Evolutionary conservation across 2,113 vertebrate species (phyloP).

Genomic region (Tonatia bakeri): DNA sequence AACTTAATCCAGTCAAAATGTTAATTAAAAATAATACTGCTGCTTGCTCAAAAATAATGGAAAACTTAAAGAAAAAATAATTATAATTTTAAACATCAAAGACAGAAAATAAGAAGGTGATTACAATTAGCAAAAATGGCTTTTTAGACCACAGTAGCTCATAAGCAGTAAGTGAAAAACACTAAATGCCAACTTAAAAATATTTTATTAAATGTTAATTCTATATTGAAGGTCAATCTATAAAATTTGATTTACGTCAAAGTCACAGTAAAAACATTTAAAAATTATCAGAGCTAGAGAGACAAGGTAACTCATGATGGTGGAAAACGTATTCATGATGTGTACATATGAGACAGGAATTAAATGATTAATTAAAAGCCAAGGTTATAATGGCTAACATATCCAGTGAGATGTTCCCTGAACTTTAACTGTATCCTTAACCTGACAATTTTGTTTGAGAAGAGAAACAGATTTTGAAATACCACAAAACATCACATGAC

Average conservation of each 20-base stretch:
- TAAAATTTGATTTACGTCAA: not conserved
- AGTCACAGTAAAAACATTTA: not conserved
- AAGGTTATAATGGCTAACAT: not conserved
- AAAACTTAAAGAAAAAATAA: not conserved
- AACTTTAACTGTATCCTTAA: conserved; percentile 19
- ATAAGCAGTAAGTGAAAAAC: conserved; percentile 14
- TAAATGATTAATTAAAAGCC: not conserved
- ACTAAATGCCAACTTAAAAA: not conserved
- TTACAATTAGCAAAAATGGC: not conserved
- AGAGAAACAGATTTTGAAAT: conserved; percentile 11
- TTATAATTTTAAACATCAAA: conserved; percentile 16
- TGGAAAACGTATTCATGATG: not conserved
- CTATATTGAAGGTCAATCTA: not conserved
- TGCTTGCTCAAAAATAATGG: not conserved
- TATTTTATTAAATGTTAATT: not conserved
- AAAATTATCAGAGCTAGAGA: not conserved
- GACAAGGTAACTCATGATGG: not conserved
- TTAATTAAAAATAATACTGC: not conserved
- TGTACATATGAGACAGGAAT: not conserved
- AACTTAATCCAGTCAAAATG: not conserved
- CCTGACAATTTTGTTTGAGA: not conserved
- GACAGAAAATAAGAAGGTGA: not conserved
- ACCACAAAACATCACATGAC: not conserved
- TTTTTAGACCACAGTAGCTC: conserved; percentile 12
- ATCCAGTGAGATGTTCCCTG: not conserved